phyloP scores from a whole-genome alignment of 2,113 vertebrate genomes.

The Columbina picui region DNA sequence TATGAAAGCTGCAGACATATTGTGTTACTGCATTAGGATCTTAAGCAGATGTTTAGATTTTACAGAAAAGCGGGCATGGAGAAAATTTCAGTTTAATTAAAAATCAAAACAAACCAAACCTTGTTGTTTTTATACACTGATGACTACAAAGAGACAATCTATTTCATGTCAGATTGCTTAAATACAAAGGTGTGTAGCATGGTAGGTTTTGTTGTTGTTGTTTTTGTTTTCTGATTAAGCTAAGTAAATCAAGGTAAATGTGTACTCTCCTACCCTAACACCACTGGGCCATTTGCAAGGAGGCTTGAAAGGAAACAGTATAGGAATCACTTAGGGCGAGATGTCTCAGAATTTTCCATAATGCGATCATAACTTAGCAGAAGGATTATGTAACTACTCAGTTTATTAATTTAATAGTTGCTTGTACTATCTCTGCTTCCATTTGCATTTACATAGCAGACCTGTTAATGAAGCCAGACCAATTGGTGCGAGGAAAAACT shows the following conservation, averaged over 20 bases:
- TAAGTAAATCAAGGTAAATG: background rate
- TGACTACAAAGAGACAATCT: background rate
- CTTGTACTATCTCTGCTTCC: background rate
- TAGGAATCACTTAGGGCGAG: background rate
- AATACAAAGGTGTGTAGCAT: background rate
- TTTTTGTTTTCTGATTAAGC: background rate
- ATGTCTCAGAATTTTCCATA: background rate
- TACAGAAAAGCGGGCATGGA: background rate
- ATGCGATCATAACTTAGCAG: background rate
- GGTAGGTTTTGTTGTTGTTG: background rate
- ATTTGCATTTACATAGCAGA: background rate
- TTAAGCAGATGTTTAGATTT: slow-evolving; percentile 54
- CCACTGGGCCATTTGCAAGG: background rate
- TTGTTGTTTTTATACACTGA: background rate
- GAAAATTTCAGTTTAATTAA: background rate
- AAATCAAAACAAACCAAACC: background rate
- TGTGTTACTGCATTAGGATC: slow-evolving; percentile 25
- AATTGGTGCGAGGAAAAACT: background rate
- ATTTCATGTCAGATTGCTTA: background rate
- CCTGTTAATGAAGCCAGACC: background rate
- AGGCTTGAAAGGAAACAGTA: background rate
- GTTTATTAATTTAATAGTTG: background rate
- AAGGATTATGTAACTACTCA: background rate
- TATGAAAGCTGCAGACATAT: slow-evolving; percentile 18
- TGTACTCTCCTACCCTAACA: background rate